These are phyloP conservation scores for Gadus macrocephalus DNA, from an alignment of 2,113 vertebrate species.

Conservation along the genomic window DNA sequence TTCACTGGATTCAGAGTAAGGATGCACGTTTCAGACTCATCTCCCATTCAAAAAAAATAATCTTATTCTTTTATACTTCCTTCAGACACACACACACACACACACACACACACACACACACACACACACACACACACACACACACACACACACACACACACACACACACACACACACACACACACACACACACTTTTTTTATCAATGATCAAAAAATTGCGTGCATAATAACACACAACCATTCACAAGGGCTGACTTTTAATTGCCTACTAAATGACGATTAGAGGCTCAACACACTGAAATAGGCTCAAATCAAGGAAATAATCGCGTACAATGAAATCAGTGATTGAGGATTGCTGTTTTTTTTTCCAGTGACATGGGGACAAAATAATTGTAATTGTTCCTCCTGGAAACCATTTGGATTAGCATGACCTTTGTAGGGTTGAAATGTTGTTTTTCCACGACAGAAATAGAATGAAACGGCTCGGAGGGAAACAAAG, in stretches of 20 bases:
- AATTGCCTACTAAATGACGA: no score
- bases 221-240: no score
- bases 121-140: no score
- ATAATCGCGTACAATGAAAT: slow-evolving; percentile 20
- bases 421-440: slow-evolving; percentile 58
- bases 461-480: slow-evolving; percentile 57
- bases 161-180: no score
- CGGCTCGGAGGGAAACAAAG: slow-evolving; percentile 58
- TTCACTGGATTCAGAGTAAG: no score
- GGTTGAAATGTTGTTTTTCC: slow-evolving; percentile 40
- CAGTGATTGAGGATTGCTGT: slow-evolving; percentile 40
- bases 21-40: not conserved
- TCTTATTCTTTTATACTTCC: not conserved
- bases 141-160: no score
- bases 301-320: not conserved
- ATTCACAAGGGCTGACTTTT: no score
- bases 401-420: slow-evolving; percentile 48
- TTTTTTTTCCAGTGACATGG: slow-evolving; percentile 43
- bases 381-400: slow-evolving; percentile 24
- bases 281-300: not conserved
- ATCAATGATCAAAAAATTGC: no score
- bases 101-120: no score
- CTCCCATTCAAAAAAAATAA: not conserved
- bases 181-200: no score
- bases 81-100: no score